These are phyloP conservation scores for Eleginops maclovinus DNA, from an alignment of 2,113 vertebrate genomes.

Conservation along the genomic window DNA sequence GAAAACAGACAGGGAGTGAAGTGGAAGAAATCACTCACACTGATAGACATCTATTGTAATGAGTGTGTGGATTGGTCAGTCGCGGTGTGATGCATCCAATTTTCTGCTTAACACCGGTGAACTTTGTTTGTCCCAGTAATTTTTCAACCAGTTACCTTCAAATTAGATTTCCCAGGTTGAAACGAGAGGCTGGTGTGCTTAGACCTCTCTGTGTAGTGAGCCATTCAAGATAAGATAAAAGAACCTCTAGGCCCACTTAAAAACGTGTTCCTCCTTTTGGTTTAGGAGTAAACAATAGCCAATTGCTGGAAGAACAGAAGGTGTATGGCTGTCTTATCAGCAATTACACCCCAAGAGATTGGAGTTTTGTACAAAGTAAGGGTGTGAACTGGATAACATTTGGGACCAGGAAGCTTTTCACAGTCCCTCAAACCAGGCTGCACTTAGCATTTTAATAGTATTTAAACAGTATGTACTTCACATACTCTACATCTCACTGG, in stretches of 20 bases:
- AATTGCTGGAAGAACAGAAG: neutral
- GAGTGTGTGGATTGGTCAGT: too few species aligned
- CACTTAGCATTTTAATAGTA: too few species aligned
- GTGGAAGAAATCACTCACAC: too few species aligned
- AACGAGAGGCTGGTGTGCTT: neutral
- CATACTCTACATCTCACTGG: too few species aligned
- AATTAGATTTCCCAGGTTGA: neutral
- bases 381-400: neutral
- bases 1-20: too few species aligned
- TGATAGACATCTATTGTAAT: too few species aligned
- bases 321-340: neutral
- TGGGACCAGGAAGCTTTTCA: neutral
- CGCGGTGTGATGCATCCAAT: too few species aligned
- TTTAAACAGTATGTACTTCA: too few species aligned
- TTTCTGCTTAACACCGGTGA: too few species aligned
- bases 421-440: neutral
- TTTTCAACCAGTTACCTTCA: neutral
- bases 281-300: neutral
- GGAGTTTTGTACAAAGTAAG: conserved; percentile 5
- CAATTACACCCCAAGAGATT: conserved; percentile 8
- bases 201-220: neutral
- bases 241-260: neutral
- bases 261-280: neutral
- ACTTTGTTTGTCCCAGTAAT: neutral
- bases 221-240: neutral